phyloP scores from a whole-genome alignment of 2,113 vertebrate genomes.

The Rhea americana region DNA sequence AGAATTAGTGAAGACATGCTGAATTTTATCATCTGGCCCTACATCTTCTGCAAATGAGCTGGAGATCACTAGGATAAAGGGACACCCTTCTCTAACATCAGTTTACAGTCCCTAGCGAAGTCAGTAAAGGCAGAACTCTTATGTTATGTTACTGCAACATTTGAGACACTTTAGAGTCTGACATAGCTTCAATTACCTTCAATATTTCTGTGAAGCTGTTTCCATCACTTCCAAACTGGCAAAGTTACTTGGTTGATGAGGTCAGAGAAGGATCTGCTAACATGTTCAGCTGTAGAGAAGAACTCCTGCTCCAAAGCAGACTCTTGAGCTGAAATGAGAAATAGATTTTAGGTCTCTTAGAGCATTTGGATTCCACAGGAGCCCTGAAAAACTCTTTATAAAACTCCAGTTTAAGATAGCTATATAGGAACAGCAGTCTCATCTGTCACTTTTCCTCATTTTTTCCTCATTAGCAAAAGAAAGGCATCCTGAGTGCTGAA shows the following conservation, averaged over 20 bases:
- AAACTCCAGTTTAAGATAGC: not conserved
- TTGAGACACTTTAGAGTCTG: not conserved
- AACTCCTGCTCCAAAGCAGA: slow-evolving; percentile 64
- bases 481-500: not conserved
- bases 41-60: not conserved
- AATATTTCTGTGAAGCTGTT: not conserved
- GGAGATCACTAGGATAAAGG: not conserved
- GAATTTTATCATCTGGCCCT: not conserved
- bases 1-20: not conserved
- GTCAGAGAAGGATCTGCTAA: slow-evolving; percentile 75
- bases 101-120: not conserved
- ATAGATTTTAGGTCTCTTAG: slow-evolving; percentile 4
- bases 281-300: slow-evolving; percentile 71
- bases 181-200: not conserved
- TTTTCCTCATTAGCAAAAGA: not conserved
- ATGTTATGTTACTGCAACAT: not conserved
- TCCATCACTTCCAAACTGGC: slow-evolving; percentile 53
- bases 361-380: not conserved
- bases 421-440: not conserved
- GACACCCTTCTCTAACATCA: not conserved
- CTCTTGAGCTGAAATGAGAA: slow-evolving; percentile 67
- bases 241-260: slow-evolving; percentile 75
- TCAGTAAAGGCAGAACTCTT: not conserved
- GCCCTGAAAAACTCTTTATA: not conserved
- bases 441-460: not conserved